Percentiles rank a stretch among this genome's conserved stretches.
Conservation (phyloP, 2,113 vertebrate genomes). For the Osmerus mordax region DNA sequence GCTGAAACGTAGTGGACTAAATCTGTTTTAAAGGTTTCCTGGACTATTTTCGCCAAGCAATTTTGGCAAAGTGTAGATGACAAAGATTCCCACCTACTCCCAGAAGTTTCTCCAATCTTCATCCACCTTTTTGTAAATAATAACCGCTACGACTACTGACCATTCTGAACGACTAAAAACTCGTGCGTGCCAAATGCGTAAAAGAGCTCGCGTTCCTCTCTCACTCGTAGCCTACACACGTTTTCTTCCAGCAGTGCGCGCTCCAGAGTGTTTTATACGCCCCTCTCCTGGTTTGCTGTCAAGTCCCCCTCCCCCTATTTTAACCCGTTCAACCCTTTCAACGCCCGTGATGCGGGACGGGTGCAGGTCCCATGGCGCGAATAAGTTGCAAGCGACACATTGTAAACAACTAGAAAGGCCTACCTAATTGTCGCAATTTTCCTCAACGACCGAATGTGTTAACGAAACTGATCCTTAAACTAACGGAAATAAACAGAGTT, state of each 20-base stretch:
- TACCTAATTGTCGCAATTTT: neutral
- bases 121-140: neutral
- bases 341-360: neutral
- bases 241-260: conserved; percentile 48
- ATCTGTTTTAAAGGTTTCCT: neutral
- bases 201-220: neutral
- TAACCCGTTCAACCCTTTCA: conserved; percentile 64
- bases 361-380: neutral
- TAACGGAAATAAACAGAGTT: too few species aligned
- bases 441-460: neutral
- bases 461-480: neutral
- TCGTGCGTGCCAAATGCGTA: neutral
- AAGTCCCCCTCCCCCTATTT: conserved; percentile 62
- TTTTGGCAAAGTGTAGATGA: neutral
- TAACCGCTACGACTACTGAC: neutral
- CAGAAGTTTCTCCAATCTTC: neutral
- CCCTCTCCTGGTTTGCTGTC: conserved; percentile 52
- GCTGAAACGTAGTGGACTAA: neutral
- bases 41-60: too few species aligned
- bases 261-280: conserved; percentile 70
- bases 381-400: neutral
- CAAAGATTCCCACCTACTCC: neutral
- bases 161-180: neutral
- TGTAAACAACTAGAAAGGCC: neutral
- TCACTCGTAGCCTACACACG: conserved; percentile 37